phyloP scores from a whole-genome alignment of 1,140 invertebrate species.

The Polypedilum vanderplanki region DNA sequence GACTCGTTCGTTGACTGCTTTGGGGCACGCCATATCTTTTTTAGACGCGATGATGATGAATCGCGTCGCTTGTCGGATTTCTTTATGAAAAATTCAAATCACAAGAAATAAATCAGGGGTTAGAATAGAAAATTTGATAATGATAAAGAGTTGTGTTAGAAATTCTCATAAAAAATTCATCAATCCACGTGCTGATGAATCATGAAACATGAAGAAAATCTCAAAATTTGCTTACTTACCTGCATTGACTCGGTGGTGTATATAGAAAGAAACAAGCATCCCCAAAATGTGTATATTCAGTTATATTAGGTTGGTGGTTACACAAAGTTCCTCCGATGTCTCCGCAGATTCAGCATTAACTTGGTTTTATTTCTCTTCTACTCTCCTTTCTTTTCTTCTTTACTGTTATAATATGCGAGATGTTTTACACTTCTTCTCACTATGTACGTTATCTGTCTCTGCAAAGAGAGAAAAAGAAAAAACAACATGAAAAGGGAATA shows the following conservation, averaged over 20 bases:
- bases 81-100: conserved; percentile 32
- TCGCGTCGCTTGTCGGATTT: conserved; percentile 48
- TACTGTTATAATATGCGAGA: background rate
- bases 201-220: background rate
- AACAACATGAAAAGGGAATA: background rate
- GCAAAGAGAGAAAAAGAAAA: background rate
- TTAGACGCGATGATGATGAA: conserved; percentile 39
- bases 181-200: background rate
- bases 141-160: background rate
- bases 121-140: background rate
- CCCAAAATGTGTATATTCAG: background rate
- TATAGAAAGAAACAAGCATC: background rate
- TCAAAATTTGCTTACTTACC: background rate
- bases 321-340: background rate
- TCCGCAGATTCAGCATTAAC: background rate
- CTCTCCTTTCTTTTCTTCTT: background rate
- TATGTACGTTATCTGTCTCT: background rate
- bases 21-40: conserved; percentile 46
- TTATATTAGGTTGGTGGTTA: conserved; percentile 10
- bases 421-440: background rate
- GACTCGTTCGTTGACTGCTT: conserved; percentile 41
- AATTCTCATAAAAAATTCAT: background rate
- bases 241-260: background rate
- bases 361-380: background rate
- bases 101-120: too few relatives aligned